phyloP scores from a whole-genome alignment of 2,888 invertebrate genomes.

The Drosophila falleni region DNA sequence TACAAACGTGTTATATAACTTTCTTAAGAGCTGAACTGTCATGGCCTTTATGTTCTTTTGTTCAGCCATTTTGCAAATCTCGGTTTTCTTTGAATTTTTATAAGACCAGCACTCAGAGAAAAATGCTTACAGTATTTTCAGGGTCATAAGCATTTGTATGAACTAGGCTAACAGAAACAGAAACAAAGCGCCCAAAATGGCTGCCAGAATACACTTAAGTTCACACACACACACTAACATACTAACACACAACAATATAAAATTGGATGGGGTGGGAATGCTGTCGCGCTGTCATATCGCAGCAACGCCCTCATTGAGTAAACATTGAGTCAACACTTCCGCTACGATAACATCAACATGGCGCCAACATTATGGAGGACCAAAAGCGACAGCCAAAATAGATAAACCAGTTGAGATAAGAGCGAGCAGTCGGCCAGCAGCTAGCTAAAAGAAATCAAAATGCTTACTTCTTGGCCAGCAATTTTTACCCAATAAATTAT shows the following conservation, averaged over 20 bases:
- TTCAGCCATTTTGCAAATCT: conserved; percentile 42
- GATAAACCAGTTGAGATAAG: conserved; percentile 70
- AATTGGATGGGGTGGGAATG: conserved; percentile 1
- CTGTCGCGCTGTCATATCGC: conserved; percentile 54
- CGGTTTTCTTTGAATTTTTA: conserved; percentile 68
- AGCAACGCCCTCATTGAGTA: conserved; percentile 79
- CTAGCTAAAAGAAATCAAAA: conserved; percentile 48
- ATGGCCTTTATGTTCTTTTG: conserved; percentile 33
- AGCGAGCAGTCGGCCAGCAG: conserved; percentile 27
- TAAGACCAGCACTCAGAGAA: conserved; percentile 35
- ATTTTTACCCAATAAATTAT: conserved; percentile 79
- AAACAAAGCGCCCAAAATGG: conserved; percentile 58
- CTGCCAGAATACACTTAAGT: conserved; percentile 58
- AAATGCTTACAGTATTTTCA: conserved; percentile 13
- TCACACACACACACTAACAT: conserved; percentile 16
- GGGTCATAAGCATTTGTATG: conserved; percentile 55
- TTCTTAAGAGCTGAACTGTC: conserved; percentile 43
- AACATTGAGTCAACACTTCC: conserved; percentile 81
- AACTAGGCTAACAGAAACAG: conserved; percentile 50
- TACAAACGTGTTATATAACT: conserved; percentile 37
- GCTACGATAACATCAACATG: conserved; percentile 78
- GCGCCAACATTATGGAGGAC: conserved; percentile 76
- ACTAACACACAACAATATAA: conserved; percentile 8
- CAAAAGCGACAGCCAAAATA: conserved; percentile 67
- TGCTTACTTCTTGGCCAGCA: conserved; percentile 68